Base-by-base conservation (phyloP, 2,797 vertebrate genomes). In the Anolis apletophallus region DNA sequence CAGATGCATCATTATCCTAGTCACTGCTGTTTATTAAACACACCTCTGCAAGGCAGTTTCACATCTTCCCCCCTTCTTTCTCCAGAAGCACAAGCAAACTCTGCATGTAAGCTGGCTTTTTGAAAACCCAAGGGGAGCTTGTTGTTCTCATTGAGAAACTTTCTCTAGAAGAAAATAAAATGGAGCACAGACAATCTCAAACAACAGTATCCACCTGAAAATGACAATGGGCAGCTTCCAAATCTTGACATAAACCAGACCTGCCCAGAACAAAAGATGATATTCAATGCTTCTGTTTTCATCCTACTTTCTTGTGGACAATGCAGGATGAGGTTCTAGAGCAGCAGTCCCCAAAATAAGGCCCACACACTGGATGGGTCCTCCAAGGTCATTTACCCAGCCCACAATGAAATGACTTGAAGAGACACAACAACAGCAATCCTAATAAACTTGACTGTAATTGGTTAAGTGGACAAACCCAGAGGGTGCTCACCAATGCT, bases 1-100 rank as follows among this genome's bases (percentile, higher is more conserved):
- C 83, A 94, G 93, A 89, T 80, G 80, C 90, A 90, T 93, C 89
- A 92, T 95, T 94, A 92, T 91, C 88, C 13, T 86, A 85, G 88
- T 89, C 84, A 77, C 73, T 71, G 92, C 85, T 93, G 88, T 92
- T 93, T 90, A 93, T 93, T 90, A 86, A 84, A 26, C 87, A 91
- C 72, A 91, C 80, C 89, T 90, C 74, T 67, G 84, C 40, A 3
- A 67, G 73, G 75, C 3, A 19, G 80, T 89, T 91, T 91, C 84
- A 29, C 85, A 74, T 16, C 84, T 50, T 87, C 85, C 4, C 19
- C 26, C 13, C 34, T 29, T 85, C 17, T n/a, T 1, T 16, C 11
- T 54, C 75, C 17, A 61, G 89, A 81, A 32, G 0, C 1, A 50
- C 67, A 92, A 55, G 4, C 69, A 91, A 88, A 13, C 61, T 17